Percentiles rank a stretch among this genome's conserved stretches.
Conservation (phyloP, 2,797 vertebrate genomes). For the Urosaurus nigricauda region DNA sequence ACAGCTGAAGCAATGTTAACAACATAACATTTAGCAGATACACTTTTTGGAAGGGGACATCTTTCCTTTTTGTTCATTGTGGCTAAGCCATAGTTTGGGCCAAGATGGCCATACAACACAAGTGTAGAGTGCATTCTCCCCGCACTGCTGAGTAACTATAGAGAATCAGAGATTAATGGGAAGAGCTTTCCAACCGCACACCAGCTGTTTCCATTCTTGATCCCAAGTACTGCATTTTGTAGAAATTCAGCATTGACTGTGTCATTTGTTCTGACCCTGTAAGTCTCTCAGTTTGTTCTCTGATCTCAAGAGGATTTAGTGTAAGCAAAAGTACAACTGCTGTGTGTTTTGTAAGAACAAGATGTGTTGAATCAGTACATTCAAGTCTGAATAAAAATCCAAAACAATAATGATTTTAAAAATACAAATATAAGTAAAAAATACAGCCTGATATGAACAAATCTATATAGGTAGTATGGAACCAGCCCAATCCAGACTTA, state of each 20-base stretch:
- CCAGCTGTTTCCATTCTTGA: background rate
- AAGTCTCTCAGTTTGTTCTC: background rate
- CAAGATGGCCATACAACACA: background rate
- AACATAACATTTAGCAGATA: background rate
- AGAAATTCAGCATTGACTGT: constrained; percentile 3
- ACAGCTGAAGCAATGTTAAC: no score
- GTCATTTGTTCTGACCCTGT: background rate
- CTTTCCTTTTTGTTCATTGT: background rate
- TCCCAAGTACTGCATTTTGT: background rate
- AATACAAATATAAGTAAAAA: background rate
- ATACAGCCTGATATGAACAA: no score
- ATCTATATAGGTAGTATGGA: background rate
- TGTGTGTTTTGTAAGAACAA: background rate
- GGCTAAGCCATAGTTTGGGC: background rate
- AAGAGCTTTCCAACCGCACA: background rate
- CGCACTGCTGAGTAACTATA: background rate
- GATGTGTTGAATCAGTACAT: background rate
- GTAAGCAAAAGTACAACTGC: background rate
- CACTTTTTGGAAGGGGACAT: background rate
- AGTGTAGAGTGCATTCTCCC: background rate
- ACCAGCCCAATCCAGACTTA: background rate
- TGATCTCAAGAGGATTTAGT: background rate
- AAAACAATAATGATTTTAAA: background rate
- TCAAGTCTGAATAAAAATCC: background rate
- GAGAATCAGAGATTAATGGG: background rate